Base-by-base conservation (phyloP, 2,113 vertebrate species). In the Crypturellus undulatus region DNA sequence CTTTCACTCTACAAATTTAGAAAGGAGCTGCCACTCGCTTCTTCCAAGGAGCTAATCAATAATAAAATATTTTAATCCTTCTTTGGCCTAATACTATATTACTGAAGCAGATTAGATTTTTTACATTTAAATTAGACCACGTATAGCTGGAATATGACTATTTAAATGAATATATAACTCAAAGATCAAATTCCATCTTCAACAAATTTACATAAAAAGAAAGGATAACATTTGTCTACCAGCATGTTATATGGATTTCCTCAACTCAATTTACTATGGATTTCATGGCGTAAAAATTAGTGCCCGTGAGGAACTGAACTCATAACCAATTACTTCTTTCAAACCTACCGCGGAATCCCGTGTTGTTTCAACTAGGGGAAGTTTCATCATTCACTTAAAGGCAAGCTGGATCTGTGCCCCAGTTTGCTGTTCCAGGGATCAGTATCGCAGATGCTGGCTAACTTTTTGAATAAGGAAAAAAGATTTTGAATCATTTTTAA, bases 101-200 rank as follows among this genome's bases (percentile, higher is more conserved):
- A 71, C 43, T 65, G 62, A 77, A 90, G 49, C 60, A 95, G 85
- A 87, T 87, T 49, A 93, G 72, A 80, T 76, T 79, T 94, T 79
- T 88, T 77, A 69, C 43, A 90, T 94, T 92, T 89, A 94, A 87
- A 94, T 90, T 81, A 90, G 58, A 21, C 34, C 43, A 84, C n/a
- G 68, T 25, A 49, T 89, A 91, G 47, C 54, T 54, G 38, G 18
- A 81, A 92, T 80, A 93, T 90, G 64, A 71, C 82, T 81, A 87
- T 94, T 94, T 84, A 94, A 95, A 93, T 89, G 76, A 92, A 96
- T 32, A 0, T 72, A 58, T 51, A 96, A 90, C 92, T 84, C 83
- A 79, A 89, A 93, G 90, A 96, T 94, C 80, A 92, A 95, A 95
- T 90, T 92, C 77, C 54, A 70, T 64, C 93, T 90, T 96, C 90